Evolutionary conservation across 2,113 vertebrate genomes (phyloP).

Genomic region (Athene noctua): DNA sequence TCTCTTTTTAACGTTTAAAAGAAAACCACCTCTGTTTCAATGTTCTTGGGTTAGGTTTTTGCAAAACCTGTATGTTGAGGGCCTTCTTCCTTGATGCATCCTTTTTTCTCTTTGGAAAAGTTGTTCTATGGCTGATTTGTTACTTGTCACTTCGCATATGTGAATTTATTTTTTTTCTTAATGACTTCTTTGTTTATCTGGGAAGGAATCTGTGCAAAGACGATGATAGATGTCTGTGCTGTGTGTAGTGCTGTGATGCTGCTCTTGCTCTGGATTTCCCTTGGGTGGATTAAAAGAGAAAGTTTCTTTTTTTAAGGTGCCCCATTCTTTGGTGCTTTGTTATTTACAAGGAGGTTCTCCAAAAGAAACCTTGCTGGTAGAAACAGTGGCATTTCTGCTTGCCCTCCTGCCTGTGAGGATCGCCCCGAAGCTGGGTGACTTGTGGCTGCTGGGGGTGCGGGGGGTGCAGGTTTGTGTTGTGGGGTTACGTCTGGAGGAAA

Average conservation of each 20-base stretch:
- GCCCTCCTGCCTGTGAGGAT: background rate
- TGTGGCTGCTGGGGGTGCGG: background rate
- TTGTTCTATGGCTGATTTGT: slow-evolving; percentile 8
- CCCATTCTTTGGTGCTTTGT: background rate
- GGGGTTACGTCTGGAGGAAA: background rate
- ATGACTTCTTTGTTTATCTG: background rate
- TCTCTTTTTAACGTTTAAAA: slow-evolving; percentile 1
- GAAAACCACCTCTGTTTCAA: background rate
- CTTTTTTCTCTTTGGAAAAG: background rate
- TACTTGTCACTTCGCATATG: background rate
- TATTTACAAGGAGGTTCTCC: background rate
- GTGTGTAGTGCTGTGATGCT: slow-evolving; percentile 29
- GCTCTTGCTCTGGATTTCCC: slow-evolving; percentile 29
- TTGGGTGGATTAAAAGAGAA: slow-evolving; percentile 45
- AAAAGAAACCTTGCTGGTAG: background rate
- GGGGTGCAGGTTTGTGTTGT: background rate
- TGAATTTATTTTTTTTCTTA: background rate
- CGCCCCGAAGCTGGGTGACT: background rate
- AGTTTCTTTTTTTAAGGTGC: background rate
- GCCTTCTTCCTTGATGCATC: background rate
- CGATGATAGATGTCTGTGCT: background rate
- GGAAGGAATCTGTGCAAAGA: slow-evolving; percentile 16
- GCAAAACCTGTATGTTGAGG: background rate
- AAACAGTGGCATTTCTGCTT: background rate
- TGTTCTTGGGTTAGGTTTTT: background rate